Percentiles rank a stretch among this genome's conserved stretches.
phyloP scores from a whole-genome alignment of 1,140 invertebrate genomes.

The Conus ventricosus region DNA sequence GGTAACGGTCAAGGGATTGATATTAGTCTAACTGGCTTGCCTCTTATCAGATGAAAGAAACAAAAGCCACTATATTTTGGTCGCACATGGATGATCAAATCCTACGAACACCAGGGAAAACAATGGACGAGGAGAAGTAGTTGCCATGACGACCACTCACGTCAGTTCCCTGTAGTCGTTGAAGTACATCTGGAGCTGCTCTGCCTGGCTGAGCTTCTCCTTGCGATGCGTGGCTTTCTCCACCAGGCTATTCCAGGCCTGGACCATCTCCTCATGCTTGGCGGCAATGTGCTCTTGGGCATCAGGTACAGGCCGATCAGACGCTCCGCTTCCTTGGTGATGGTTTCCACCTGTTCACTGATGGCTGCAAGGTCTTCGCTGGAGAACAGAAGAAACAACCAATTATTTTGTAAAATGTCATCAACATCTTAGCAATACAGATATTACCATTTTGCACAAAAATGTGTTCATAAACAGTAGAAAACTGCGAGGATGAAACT shows the following conservation, averaged over 20 bases:
- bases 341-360: slow-evolving; percentile 92
- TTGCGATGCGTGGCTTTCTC: slow-evolving; percentile 92
- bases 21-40: too few species aligned
- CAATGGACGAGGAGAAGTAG: too few species aligned
- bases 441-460: too few species aligned
- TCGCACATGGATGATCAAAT: too few species aligned
- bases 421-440: too few species aligned
- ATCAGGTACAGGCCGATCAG: slow-evolving; percentile 86
- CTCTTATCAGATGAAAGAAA: too few species aligned
- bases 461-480: too few species aligned
- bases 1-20: too few species aligned
- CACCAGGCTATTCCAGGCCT: slow-evolving; percentile 98
- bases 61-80: too few species aligned
- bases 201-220: slow-evolving; percentile 96
- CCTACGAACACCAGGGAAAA: too few species aligned
- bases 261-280: slow-evolving; percentile 97
- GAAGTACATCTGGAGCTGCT: slow-evolving; percentile 97
- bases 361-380: slow-evolving; percentile 91
- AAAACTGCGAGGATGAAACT: too few species aligned
- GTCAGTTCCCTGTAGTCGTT: slow-evolving; percentile 94
- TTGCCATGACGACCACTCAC: slow-evolving; percentile 75
- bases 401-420: too few species aligned
- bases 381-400: neutral
- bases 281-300: slow-evolving; percentile 94
- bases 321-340: slow-evolving; percentile 76